A percentile compares a stretch with the other conserved stretches of the same genome.
phyloP scores from a whole-genome alignment of 2,888 invertebrate species.

The Lepidochrysops patricia region DNA sequence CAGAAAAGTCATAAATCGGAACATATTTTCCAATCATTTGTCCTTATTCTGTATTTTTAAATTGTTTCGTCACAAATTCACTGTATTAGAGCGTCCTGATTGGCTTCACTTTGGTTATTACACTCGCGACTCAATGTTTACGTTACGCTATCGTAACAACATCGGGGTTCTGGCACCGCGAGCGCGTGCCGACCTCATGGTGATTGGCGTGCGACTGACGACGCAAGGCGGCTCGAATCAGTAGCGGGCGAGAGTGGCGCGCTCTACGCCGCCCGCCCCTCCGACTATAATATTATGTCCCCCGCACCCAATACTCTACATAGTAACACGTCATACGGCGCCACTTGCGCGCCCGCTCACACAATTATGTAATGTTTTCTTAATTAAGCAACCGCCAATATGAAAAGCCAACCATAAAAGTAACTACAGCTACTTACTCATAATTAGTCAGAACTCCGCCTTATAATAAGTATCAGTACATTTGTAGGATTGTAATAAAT shows the following conservation, averaged over 20 bases:
- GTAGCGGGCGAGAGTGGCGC: slow-evolving; percentile 50
- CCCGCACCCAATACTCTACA: slow-evolving; percentile 51
- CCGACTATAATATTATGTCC: slow-evolving; percentile 35
- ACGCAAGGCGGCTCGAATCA: slow-evolving; percentile 40
- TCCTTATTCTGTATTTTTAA: slow-evolving; percentile 35
- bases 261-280: slow-evolving; percentile 53
- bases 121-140: slow-evolving; percentile 63
- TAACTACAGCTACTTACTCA: background rate
- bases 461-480: too few relatives aligned
- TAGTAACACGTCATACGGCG: slow-evolving; percentile 70
- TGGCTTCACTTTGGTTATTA: slow-evolving; percentile 34
- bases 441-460: background rate
- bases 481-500: too few relatives aligned
- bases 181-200: slow-evolving; percentile 57
- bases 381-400: slow-evolving; percentile 55
- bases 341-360: slow-evolving; percentile 63
- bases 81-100: slow-evolving; percentile 31
- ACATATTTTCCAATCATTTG: slow-evolving; percentile 69
- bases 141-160: slow-evolving; percentile 44
- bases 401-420: background rate
- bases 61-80: slow-evolving; percentile 28
- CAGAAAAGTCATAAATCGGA: slow-evolving; percentile 67
- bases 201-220: slow-evolving; percentile 59
- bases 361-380: slow-evolving; percentile 72
- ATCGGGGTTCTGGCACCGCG: slow-evolving; percentile 42